These are phyloP conservation scores for Avahi laniger DNA, from an alignment of 2,797 vertebrate species.

Conservation along the genomic window DNA sequence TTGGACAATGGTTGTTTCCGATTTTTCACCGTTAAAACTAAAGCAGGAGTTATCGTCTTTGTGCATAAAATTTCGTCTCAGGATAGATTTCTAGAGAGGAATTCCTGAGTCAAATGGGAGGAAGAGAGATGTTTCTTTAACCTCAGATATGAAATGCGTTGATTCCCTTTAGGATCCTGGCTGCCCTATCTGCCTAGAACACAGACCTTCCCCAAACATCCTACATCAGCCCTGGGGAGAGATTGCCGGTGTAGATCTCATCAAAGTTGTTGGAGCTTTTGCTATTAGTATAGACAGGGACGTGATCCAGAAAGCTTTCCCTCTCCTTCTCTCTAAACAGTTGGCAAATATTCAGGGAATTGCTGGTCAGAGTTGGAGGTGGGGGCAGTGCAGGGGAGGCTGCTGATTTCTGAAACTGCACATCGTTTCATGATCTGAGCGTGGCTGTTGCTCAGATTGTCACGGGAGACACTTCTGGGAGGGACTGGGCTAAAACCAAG, in stretches of 20 bases:
- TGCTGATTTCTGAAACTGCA: neutral
- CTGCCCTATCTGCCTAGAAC: neutral
- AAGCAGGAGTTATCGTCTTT: neutral
- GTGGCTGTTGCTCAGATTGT: neutral
- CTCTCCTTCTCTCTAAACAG: neutral
- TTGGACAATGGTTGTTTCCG: neutral
- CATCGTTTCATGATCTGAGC: neutral
- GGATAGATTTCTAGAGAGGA: conserved; percentile 5
- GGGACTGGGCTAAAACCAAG: neutral
- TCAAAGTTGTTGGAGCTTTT: neutral
- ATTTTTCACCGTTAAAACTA: conserved; percentile 1
- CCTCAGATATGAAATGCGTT: neutral
- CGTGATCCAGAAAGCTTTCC: neutral
- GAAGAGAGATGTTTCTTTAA: neutral
- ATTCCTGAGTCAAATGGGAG: neutral
- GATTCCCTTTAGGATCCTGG: neutral
- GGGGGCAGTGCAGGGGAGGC: neutral
- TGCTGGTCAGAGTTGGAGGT: neutral
- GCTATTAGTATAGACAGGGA: neutral
- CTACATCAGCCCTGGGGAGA: neutral
- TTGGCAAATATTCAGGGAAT: neutral
- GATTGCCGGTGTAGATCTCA: neutral
- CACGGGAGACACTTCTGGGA: neutral
- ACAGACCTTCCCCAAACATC: neutral
- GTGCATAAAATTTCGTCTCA: neutral